Percentiles rank a stretch among this genome's conserved stretches.
Evolutionary conservation across 2,113 vertebrate species (phyloP).

Genomic region (Podarcis muralis): DNA sequence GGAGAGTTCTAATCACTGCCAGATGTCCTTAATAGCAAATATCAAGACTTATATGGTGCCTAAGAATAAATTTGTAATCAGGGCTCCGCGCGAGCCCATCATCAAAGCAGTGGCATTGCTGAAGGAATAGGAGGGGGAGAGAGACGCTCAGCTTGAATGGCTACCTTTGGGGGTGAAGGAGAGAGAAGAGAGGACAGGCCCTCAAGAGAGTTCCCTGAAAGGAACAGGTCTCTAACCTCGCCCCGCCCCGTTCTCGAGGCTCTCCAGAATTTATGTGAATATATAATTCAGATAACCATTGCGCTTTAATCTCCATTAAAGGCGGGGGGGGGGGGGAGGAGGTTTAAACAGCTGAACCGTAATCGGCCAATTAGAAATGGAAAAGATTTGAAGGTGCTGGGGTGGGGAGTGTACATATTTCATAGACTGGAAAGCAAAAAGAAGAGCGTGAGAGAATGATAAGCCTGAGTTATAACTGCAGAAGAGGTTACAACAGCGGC

Average conservation of each 20-base stretch:
- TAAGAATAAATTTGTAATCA: constrained; percentile 84
- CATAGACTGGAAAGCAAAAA: background rate
- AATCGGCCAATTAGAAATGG: constrained; percentile 26
- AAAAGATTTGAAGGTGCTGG: background rate
- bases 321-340: background rate
- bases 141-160: background rate
- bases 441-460: background rate
- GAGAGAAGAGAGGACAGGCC: background rate
- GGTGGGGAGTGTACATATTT: background rate
- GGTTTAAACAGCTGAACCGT: constrained; percentile 12
- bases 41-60: constrained; percentile 79
- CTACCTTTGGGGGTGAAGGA: background rate
- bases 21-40: constrained; percentile 87
- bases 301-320: constrained; percentile 15
- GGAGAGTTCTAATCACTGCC: constrained; percentile 85
- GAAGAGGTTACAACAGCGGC: constrained; percentile 28
- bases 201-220: background rate
- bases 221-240: accelerated
- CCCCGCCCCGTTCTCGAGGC: background rate
- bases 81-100: constrained; percentile 71
- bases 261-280: constrained; percentile 50
- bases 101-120: constrained; percentile 72
- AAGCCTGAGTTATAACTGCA: constrained; percentile 23
- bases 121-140: constrained; percentile 43
- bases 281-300: constrained; percentile 41